A percentile compares a stretch with the other conserved stretches of the same genome.
phyloP scores from a whole-genome alignment of 92 coral and sea anemone genomes.

The Phenganax stokvisi region DNA sequence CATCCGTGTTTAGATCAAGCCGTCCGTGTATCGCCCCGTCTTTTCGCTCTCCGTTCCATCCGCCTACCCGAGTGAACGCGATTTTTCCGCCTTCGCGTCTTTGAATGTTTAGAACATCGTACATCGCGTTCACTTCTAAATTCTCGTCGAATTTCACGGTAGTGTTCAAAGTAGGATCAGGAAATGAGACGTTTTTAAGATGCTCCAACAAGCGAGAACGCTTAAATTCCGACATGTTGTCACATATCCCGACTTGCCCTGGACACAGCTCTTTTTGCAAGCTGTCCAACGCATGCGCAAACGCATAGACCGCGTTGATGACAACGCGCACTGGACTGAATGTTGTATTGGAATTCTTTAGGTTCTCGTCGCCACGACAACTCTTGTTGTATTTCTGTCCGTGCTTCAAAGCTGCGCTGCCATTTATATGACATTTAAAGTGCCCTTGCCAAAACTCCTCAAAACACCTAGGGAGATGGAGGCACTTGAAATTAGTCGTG shows the following conservation, averaged over 20 bases:
- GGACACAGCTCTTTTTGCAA: constrained; percentile 62
- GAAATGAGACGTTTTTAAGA: constrained; percentile 69
- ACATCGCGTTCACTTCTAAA: constrained; percentile 70
- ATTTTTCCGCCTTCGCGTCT: constrained; percentile 39
- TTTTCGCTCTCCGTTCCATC: constrained; percentile 56
- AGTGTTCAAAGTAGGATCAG: constrained; percentile 60
- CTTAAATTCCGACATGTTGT: constrained; percentile 47
- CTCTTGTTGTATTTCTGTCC: constrained; percentile 34
- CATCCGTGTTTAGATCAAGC: constrained; percentile 40
- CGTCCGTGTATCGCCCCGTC: constrained; percentile 50
- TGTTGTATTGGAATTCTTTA: constrained; percentile 44
- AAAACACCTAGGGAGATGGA: constrained; percentile 44
- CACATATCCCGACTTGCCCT: constrained; percentile 56
- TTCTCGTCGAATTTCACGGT: constrained; percentile 61
- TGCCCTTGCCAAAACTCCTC: constrained; percentile 75
- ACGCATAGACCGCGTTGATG: constrained; percentile 87
- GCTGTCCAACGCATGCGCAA: constrained; percentile 73
- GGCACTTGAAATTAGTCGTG: background rate
- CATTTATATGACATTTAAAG: constrained; percentile 52
- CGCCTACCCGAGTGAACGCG: constrained; percentile 52
- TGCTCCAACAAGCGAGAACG: constrained; percentile 46
- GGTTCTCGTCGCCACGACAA: constrained; percentile 50
- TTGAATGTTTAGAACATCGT: constrained; percentile 59
- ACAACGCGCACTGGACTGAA: constrained; percentile 85
- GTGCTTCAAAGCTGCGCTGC: background rate